A percentile compares a stretch with the other conserved stretches of the same genome.
These are phyloP conservation scores for Tichodroma muraria DNA, from an alignment of 2,113 vertebrate genomes.

Conservation along the genomic window DNA sequence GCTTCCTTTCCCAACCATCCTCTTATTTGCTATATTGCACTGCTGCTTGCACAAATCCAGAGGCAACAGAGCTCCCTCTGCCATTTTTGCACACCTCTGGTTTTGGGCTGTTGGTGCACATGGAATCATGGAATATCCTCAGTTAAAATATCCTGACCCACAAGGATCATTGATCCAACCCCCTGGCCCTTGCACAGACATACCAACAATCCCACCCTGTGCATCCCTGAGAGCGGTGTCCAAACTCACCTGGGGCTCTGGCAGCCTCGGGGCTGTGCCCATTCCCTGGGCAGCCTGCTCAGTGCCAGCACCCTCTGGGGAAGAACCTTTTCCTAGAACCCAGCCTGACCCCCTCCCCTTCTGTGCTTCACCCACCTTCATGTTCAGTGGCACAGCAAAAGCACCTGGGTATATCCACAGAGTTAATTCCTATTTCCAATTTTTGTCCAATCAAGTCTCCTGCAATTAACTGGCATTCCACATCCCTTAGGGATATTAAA, in stretches of 20 bases:
- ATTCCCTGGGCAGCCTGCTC: not conserved
- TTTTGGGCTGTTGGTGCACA: accelerated
- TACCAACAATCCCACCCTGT: not conserved
- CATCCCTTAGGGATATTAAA: not conserved
- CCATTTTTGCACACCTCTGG: not conserved
- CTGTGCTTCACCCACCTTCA: not conserved
- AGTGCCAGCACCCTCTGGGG: not conserved
- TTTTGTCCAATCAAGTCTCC: not conserved
- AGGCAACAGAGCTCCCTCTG: not conserved
- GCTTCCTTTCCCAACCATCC: not conserved
- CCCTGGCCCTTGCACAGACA: no score
- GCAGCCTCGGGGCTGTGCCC: accelerated
- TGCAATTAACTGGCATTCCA: not conserved
- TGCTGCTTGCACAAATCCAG: not conserved
- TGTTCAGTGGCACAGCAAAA: not conserved
- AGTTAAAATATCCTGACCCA: not conserved
- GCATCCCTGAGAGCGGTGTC: accelerated
- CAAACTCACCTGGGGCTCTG: accelerated
- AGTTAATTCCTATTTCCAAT: not conserved
- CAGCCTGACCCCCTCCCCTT: not conserved
- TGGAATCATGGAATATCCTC: not conserved
- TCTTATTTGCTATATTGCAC: not conserved
- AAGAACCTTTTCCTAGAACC: not conserved
- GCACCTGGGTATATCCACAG: not conserved
- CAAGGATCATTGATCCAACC: not conserved